Conservation (phyloP, 1,140 invertebrate species). For the Amyelois transitella region DNA sequence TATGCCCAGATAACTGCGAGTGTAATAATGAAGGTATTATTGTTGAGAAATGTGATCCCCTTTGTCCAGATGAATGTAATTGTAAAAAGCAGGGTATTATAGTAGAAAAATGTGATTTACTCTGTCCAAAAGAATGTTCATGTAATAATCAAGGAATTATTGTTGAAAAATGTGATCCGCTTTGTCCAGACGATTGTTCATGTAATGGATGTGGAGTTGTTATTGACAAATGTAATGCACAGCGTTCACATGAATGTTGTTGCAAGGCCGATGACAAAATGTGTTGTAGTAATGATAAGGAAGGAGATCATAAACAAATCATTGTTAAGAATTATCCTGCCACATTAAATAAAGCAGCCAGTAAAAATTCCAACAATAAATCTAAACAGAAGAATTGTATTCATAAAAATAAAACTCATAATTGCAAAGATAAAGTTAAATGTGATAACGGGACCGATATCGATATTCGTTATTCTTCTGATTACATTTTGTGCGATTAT, state of each 20-base stretch:
- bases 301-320: no score
- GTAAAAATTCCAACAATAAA: no score
- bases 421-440: background rate
- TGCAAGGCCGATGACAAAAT: no score
- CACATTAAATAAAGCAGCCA: no score
- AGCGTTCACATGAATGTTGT: background rate
- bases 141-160: background rate
- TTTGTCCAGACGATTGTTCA: background rate
- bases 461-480: background rate
- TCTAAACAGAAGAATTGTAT: no score
- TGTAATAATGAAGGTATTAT: background rate
- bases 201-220: background rate
- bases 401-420: background rate
- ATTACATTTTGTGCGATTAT: no score
- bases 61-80: background rate
- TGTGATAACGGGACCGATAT: background rate
- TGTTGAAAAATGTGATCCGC: background rate
- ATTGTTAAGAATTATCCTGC: no score
- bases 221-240: background rate
- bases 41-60: background rate
- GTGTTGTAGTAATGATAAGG: no score
- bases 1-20: background rate
- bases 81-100: background rate
- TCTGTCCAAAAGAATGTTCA: background rate
- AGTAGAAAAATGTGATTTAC: background rate